Percentiles rank a stretch among this genome's conserved stretches.
phyloP scores from a whole-genome alignment of 2,113 vertebrate species.

The Nothobranchius kuhntae region DNA sequence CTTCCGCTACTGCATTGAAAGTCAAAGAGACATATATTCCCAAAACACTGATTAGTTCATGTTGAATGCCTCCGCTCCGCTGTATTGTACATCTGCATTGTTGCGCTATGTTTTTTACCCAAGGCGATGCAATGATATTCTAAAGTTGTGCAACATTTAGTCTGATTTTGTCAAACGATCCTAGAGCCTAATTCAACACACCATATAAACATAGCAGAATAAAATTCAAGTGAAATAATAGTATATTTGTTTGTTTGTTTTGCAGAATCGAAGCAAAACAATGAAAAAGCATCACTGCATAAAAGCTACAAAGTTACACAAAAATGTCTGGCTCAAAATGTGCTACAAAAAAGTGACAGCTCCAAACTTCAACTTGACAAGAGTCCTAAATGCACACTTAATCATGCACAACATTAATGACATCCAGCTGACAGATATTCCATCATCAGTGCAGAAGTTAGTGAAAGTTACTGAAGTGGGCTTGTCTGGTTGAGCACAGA shows the following conservation, averaged over 20 bases:
- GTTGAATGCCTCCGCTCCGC: conserved; percentile 69
- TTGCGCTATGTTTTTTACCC: conserved; percentile 64
- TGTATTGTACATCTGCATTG: conserved; percentile 58
- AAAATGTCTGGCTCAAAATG: conserved; percentile 14
- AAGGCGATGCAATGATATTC: conserved; percentile 63
- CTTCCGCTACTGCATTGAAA: conserved; percentile 62
- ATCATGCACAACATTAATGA: conserved; percentile 74
- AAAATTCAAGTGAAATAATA: too few relatives aligned
- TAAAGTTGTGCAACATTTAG: conserved; percentile 49
- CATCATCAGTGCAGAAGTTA: conserved; percentile 72
- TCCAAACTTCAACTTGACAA: conserved; percentile 62
- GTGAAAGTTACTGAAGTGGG: conserved; percentile 71
- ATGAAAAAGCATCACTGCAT: too few relatives aligned
- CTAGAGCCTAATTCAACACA: neutral
- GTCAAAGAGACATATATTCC: conserved; percentile 74
- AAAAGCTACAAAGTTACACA: conserved; percentile 7
- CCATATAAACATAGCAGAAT: conserved; percentile 2
- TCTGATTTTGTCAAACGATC: conserved; percentile 28
- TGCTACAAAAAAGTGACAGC: conserved; percentile 24
- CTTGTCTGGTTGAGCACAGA: conserved; percentile 64
- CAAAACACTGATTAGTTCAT: conserved; percentile 75
- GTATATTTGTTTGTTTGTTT: too few relatives aligned
- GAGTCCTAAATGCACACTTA: conserved; percentile 63
- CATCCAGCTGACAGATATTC: conserved; percentile 74
- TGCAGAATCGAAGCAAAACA: neutral